phyloP scores from a whole-genome alignment of 2,113 vertebrate species.

The Dicrurus megarhynchus region DNA sequence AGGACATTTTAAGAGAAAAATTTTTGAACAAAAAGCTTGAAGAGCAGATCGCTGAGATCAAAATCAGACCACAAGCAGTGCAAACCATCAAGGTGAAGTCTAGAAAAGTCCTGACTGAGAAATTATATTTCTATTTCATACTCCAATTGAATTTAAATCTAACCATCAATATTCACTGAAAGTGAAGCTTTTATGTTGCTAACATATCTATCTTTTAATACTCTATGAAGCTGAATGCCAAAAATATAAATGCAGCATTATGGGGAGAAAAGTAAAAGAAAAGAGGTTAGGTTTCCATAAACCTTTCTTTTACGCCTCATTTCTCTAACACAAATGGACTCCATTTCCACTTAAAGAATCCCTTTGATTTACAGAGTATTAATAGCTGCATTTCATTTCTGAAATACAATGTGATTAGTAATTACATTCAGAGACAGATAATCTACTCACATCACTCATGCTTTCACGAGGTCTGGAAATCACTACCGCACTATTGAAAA shows the following conservation, averaged over 20 bases:
- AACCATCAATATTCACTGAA: neutral
- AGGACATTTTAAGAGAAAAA: neutral
- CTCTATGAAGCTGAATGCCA: neutral
- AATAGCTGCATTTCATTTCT: neutral
- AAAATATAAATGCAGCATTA: neutral
- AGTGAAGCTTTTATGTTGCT: neutral
- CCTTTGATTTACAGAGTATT: neutral
- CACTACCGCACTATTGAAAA: neutral
- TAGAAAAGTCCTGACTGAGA: neutral
- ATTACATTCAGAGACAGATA: neutral
- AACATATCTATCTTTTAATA: neutral
- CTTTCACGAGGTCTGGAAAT: neutral
- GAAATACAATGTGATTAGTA: neutral
- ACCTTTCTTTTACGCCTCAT: neutral
- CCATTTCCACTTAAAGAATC: neutral
- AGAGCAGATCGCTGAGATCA: neutral
- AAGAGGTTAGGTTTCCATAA: neutral
- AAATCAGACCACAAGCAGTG: neutral
- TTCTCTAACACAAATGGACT: neutral
- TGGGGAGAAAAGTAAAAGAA: neutral
- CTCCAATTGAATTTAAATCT: neutral
- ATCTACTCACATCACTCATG: neutral
- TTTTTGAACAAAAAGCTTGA: neutral
- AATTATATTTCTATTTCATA: neutral
- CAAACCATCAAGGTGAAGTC: neutral